Base-by-base conservation (phyloP, 92 coral and sea anemone genomes). In the Epizoanthus fatuus region DNA sequence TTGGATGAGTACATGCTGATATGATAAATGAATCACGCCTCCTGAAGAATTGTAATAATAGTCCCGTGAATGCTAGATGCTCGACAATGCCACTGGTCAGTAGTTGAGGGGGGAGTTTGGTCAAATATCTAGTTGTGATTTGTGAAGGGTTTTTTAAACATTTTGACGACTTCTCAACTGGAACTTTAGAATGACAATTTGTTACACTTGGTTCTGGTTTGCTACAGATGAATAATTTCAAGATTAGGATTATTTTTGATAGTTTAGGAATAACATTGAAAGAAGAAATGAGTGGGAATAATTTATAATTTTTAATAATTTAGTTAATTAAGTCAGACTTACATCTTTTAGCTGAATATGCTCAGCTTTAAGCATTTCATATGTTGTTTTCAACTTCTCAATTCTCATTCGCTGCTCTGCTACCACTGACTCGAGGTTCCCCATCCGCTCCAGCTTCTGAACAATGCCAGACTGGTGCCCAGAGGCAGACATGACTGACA, bases 271-370 rank as follows among this genome's bases (percentile, higher is more conserved):
- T 44, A 44, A 44, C 2, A 44, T 44, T 44, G 8, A 4, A 44
- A 44, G 8, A 49, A 49, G 12, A 49, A 8, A 8, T 49, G 2
- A 3, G 53, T 49, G 2, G 53, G 53, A 49, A 49, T 8, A 49
- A 10, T 49, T 49, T 6, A 8, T 6, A 8, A 8, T 49, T 42
- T 20, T 63, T 8, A 40, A 51, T 37, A 16, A 51, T 37, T 57
- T 63, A 49, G 4, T 69, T 32, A 2, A 69, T 37, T 37, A 69
- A 35, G 39, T 22, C 39, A 69, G 16, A 81, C 99, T 91, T 84
- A 97, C 99, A 90, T 97, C 98, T 83, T 97, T 95, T 3, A 97
- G 95, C 90, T 97, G 99, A 16, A 97, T 82, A 64, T 97, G 99
- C 69, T 97, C 97, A 54, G 98, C 95, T 81, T 97, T 97, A 4